phyloP scores from a whole-genome alignment of 2,888 invertebrate species.

The Drosophila buzzatii region DNA sequence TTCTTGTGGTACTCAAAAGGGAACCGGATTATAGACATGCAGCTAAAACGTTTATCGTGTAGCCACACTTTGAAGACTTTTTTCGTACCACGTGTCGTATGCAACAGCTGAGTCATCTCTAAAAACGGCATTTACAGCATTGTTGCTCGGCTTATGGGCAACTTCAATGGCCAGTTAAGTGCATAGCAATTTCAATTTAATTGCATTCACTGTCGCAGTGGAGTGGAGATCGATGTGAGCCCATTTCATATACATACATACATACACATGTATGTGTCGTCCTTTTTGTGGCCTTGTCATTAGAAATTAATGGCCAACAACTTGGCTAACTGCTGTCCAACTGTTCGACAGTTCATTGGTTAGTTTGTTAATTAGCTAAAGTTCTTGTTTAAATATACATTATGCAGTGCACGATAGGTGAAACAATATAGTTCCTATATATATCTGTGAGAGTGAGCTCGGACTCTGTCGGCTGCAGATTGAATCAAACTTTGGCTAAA shows the following conservation, averaged over 20 bases:
- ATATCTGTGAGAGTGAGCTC: background rate
- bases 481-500: conserved; percentile 13
- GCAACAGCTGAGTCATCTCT: background rate
- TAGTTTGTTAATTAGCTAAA: conserved; percentile 41
- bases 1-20: conserved; percentile 1
- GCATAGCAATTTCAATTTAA: conserved; percentile 47
- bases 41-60: conserved; percentile 60
- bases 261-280: background rate
- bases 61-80: conserved; percentile 2
- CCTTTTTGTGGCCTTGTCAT: conserved; percentile 14
- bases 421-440: conserved; percentile 1
- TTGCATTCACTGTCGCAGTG: conserved; percentile 27
- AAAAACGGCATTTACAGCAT: background rate
- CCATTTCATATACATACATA: conserved; percentile 1
- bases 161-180: conserved; percentile 24
- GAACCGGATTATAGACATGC: conserved; percentile 3
- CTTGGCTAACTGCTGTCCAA: conserved; percentile 8
- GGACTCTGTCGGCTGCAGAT: conserved; percentile 2
- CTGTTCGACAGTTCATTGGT: conserved; percentile 5
- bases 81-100: conserved; percentile 32
- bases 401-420: conserved; percentile 18
- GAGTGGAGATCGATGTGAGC: background rate
- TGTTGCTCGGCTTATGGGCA: background rate
- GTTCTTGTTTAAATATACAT: conserved; percentile 48
- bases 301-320: conserved; percentile 28